A percentile compares a stretch with the other conserved stretches of the same genome.
Conservation (phyloP, 2,797 vertebrate species). For the Rhinophrynus dorsalis region DNA sequence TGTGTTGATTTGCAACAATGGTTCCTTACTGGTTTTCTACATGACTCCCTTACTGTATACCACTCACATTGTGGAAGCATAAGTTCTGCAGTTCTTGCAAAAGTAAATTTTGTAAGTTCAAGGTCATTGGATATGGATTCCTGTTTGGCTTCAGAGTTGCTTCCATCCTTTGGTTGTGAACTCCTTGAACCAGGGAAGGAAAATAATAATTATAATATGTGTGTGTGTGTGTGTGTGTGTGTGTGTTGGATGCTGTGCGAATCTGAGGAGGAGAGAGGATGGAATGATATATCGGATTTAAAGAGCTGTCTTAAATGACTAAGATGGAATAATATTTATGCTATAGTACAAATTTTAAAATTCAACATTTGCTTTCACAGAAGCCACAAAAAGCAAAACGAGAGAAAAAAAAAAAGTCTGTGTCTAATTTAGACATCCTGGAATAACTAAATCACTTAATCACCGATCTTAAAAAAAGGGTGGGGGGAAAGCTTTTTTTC, state of each 20-base stretch:
- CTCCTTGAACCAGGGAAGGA: background rate
- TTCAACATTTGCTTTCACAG: background rate
- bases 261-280: background rate
- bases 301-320: background rate
- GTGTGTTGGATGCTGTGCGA: background rate
- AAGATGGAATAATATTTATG: background rate
- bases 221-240: background rate
- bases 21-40: too few relatives aligned
- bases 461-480: slow-evolving; percentile 57
- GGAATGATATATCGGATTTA: background rate
- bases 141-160: too few relatives aligned
- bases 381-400: slow-evolving; percentile 7
- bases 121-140: too few relatives aligned
- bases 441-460: slow-evolving; percentile 68
- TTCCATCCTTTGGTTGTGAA: too few relatives aligned
- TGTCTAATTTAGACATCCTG: slow-evolving; percentile 60
- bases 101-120: too few relatives aligned
- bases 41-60: too few relatives aligned
- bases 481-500: slow-evolving; percentile 41
- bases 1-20: too few relatives aligned
- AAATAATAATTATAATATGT: background rate
- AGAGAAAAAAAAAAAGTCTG: background rate
- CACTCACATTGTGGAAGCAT: too few relatives aligned
- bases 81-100: too few relatives aligned
- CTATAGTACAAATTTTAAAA: background rate